Percentiles rank a stretch among this genome's conserved stretches.
phyloP scores from a whole-genome alignment of 2,113 vertebrate species.

The Anthoscopus minutus region DNA sequence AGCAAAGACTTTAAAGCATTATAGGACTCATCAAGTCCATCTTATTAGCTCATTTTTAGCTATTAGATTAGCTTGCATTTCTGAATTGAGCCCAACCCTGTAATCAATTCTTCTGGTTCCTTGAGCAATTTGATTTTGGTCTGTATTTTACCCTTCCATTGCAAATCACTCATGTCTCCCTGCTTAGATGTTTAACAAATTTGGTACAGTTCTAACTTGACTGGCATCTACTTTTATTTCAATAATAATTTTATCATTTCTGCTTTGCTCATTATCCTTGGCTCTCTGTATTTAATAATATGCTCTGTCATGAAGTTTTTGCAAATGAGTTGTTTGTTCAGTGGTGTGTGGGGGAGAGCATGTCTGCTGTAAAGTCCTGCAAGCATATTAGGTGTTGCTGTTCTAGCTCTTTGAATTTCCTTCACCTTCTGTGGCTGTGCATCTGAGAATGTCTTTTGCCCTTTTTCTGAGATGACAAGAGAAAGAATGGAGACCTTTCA shows the following conservation, averaged over 20 bases:
- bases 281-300: neutral
- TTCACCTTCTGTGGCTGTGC: neutral
- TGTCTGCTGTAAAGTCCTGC: neutral
- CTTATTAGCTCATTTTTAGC: slow-evolving; percentile 3
- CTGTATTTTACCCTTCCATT: neutral
- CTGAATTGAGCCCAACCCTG: neutral
- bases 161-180: neutral
- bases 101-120: neutral
- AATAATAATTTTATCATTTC: neutral
- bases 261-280: neutral
- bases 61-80: slow-evolving; percentile 20
- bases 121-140: slow-evolving; percentile 6
- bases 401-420: neutral
- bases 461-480: neutral
- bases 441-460: neutral
- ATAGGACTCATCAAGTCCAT: neutral
- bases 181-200: neutral
- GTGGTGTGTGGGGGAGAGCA: neutral
- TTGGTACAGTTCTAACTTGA: neutral
- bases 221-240: slow-evolving; percentile 3
- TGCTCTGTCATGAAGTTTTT: neutral
- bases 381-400: neutral
- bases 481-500: neutral
- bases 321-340: neutral
- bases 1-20: neutral